Conservation (phyloP, 2,888 invertebrate species). For the Mactromeris polynyma region DNA sequence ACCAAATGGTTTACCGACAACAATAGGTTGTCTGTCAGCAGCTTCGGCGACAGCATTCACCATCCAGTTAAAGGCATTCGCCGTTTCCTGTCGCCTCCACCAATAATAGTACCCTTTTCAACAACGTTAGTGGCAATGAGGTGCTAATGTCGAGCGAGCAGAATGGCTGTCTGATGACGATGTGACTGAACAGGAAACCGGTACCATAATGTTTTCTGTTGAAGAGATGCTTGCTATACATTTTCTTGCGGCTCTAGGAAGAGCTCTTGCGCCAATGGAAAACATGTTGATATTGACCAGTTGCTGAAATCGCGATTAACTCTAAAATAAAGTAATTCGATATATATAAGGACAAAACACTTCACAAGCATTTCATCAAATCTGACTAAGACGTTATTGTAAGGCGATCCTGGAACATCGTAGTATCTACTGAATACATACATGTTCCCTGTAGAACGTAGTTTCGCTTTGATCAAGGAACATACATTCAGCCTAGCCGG, state of each 20-base stretch:
- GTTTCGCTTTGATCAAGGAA: too few relatives aligned
- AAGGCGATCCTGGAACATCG: too few relatives aligned
- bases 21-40: constrained; percentile 71
- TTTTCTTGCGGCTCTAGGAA: background rate
- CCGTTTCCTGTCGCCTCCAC: constrained; percentile 49
- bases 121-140: constrained; percentile 93
- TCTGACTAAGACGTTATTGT: too few relatives aligned
- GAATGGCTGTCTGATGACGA: background rate
- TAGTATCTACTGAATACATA: too few relatives aligned
- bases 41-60: constrained; percentile 75
- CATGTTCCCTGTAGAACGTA: too few relatives aligned
- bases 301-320: too few relatives aligned
- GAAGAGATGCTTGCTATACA: background rate
- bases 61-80: constrained; percentile 80
- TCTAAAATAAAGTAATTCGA: too few relatives aligned
- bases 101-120: constrained; percentile 72
- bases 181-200: background rate
- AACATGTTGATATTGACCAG: background rate
- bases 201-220: background rate
- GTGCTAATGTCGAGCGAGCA: background rate
- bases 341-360: too few relatives aligned
- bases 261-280: background rate
- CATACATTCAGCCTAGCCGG: too few relatives aligned
- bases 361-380: too few relatives aligned
- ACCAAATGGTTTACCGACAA: constrained; percentile 80